A percentile compares a stretch with the other conserved stretches of the same genome.
phyloP scores from a whole-genome alignment of 1,140 invertebrate species.

The Hermatobates lingyangjiaoensis region DNA sequence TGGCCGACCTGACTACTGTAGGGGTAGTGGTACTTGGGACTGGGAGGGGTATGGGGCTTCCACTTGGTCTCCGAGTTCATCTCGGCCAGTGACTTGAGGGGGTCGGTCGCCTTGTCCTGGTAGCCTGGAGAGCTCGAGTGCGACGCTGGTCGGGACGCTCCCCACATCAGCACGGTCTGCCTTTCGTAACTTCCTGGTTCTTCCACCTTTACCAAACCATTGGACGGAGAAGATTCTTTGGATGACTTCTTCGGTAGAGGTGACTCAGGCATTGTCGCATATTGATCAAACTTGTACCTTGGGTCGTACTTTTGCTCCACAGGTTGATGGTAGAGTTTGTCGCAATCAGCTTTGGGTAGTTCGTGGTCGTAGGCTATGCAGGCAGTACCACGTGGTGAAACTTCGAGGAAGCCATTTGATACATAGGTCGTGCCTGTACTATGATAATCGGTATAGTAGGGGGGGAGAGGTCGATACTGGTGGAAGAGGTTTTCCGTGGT shows the following conservation, averaged over 20 bases:
- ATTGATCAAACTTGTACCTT: not conserved
- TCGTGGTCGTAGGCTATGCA: slow-evolving; percentile 31
- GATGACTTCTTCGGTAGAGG: not conserved
- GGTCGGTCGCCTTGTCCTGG: slow-evolving; percentile 23
- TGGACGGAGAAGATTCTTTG: slow-evolving; percentile 4
- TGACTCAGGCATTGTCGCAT: not conserved
- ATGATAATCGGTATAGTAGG: slow-evolving; percentile 59
- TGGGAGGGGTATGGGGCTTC: slow-evolving; percentile 23
- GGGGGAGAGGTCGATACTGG: slow-evolving; percentile 57
- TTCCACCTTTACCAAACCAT: not conserved
- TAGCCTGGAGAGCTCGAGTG: slow-evolving; percentile 18
- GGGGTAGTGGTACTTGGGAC: slow-evolving; percentile 23
- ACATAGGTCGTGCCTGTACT: slow-evolving; percentile 38
- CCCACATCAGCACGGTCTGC: slow-evolving; percentile 78
- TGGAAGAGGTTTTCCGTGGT: slow-evolving; percentile 67
- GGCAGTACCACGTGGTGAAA: slow-evolving; percentile 33
- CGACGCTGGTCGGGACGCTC: slow-evolving; percentile 26
- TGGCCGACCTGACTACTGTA: slow-evolving; percentile 14
- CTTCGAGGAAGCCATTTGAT: slow-evolving; percentile 60
- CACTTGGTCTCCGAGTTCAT: slow-evolving; percentile 34
- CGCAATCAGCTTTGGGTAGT: slow-evolving; percentile 23
- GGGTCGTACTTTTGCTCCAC: slow-evolving; percentile 23
- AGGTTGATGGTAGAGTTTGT: slow-evolving; percentile 37
- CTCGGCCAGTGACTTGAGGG: slow-evolving; percentile 36
- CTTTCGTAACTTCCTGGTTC: slow-evolving; percentile 31